These are phyloP conservation scores for Pocillopora verrucosa DNA, from an alignment of 64 coral and sea anemone genomes.

Conservation along the genomic window DNA sequence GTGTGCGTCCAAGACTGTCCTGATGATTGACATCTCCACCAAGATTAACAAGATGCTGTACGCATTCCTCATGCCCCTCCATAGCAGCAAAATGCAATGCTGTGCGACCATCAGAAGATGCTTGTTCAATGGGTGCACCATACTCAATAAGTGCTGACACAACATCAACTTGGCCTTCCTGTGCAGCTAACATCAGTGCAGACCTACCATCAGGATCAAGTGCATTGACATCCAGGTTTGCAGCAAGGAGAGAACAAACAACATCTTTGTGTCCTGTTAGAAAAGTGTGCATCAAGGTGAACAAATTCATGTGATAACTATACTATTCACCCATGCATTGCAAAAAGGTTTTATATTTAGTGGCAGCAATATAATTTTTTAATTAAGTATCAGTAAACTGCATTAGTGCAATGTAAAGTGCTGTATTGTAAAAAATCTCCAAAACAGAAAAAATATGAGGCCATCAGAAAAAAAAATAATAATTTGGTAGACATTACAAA, in stretches of 20 bases:
- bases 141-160: slow-evolving; percentile 66
- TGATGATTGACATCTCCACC: slow-evolving; percentile 62
- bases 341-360: too few species aligned
- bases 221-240: slow-evolving; percentile 57
- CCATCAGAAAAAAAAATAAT: too few species aligned
- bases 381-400: too few species aligned
- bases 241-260: slow-evolving; percentile 41
- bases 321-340: not conserved
- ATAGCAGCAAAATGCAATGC: slow-evolving; percentile 71
- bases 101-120: slow-evolving; percentile 74
- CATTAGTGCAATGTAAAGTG: too few species aligned
- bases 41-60: slow-evolving; percentile 62
- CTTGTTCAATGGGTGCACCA: slow-evolving; percentile 64
- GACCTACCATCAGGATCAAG: slow-evolving; percentile 70
- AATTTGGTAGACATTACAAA: too few species aligned
- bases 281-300: not conserved
- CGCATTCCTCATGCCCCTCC: slow-evolving; percentile 70
- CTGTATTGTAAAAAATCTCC: too few species aligned
- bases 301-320: not conserved
- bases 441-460: too few species aligned
- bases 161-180: slow-evolving; percentile 79
- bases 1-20: slow-evolving; percentile 68
- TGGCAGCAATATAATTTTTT: too few species aligned
- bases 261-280: slow-evolving; percentile 64
- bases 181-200: slow-evolving; percentile 85